Base-by-base conservation (phyloP, 2,888 invertebrate genomes). In the Loripinus fragilis region DNA sequence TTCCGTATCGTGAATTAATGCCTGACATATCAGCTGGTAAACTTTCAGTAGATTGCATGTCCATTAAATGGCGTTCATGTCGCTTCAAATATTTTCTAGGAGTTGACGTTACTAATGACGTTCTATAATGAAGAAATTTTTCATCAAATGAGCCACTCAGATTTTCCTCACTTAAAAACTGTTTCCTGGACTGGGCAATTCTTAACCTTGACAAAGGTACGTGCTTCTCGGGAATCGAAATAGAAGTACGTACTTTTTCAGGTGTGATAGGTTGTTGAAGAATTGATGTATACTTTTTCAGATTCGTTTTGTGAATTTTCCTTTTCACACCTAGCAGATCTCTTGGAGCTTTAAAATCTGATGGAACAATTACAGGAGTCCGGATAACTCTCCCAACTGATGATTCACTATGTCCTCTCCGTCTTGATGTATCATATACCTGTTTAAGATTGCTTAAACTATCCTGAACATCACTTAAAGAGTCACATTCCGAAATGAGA, bases 131-230 rank as follows among this genome's bases (percentile, higher is more conserved):
- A 10, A 81, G 74, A 75, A 90, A 89, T 70, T 85, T 84, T 2
- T 86, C 86, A 28, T 87, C 85, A 28, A 84, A 81, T 71, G 66
- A 70, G 0, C 71, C 75, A 41, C 67, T 70, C n/a, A 91, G 67
- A 74, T 89, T 89, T 71, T 89, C 88, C 48, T 87, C 87, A 78
- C 91, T 91, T 8, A 91, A 76, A 67, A 90, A 91, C 45, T 76
- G 77, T 42, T 89, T 83, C 50, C 90, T 83, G n/a, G 87, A 86
- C 10, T 88, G 87, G 12, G 85, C 45, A 33, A 91, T 90, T 85
- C 87, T 88, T 28, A 87, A 69, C 33, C 90, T 71, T 17, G 85
- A 81, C 38, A 74, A 48, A 2, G 87, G 75, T 17, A 76, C 73
- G 7, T 41, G 77, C 30, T 52, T 78, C 20, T 83, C 83, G 0